These are phyloP conservation scores for Argyrosomus japonicus DNA, from an alignment of 2,113 vertebrate genomes.

Conservation along the genomic window DNA sequence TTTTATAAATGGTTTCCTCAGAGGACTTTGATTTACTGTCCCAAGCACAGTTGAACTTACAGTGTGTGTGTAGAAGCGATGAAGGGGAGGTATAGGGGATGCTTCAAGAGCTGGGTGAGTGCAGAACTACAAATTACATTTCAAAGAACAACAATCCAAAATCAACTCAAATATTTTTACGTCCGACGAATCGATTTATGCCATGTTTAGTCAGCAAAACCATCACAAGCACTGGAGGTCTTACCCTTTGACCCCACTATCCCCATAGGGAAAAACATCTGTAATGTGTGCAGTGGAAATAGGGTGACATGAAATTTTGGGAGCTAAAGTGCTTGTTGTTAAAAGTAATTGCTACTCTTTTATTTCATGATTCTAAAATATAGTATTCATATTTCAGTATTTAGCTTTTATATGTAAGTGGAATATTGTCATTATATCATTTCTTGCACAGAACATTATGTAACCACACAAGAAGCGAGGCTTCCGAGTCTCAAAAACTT, in stretches of 20 bases:
- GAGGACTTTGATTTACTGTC: conserved; percentile 74
- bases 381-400: not conserved
- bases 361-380: conserved; percentile 5
- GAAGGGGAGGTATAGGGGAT: conserved; percentile 18
- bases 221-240: conserved; percentile 11
- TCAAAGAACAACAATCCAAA: conserved; percentile 40
- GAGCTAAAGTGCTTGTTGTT: conserved; percentile 17
- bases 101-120: conserved; percentile 28
- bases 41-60: conserved; percentile 51
- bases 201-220: conserved; percentile 2
- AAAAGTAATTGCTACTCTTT: not conserved
- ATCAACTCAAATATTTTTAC: conserved; percentile 20
- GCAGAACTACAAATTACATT: conserved; percentile 55
- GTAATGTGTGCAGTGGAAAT: conserved; percentile 2
- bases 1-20: conserved; percentile 72
- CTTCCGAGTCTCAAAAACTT: not conserved
- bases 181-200: conserved; percentile 10
- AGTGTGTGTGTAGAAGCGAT: conserved; percentile 26
- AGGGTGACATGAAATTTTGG: conserved; percentile 4
- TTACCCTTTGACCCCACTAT: conserved; percentile 25
- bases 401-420: not conserved
- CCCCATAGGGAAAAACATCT: not conserved
- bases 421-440: not conserved
- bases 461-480: not conserved
- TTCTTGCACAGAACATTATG: not conserved